Evolutionary conservation across 2,797 vertebrate species (phyloP).

Genomic region (Eulemur albifrons): DNA sequence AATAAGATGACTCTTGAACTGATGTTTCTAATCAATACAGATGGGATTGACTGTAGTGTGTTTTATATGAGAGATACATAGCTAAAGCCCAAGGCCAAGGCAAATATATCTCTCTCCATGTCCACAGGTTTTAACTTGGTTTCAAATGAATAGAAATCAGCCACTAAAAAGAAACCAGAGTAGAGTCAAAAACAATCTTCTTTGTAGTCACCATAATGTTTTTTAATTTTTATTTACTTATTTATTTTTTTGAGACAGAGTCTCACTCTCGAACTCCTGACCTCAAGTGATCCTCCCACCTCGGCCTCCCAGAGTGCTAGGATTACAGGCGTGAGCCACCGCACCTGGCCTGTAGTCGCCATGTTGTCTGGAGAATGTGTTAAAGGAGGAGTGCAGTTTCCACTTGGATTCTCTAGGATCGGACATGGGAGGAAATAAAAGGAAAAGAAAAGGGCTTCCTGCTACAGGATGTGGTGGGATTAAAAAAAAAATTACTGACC

Average conservation of each 20-base stretch:
- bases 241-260: too few species aligned
- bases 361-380: background rate
- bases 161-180: background rate
- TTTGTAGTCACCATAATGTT: background rate
- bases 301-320: too few species aligned
- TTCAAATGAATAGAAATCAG: background rate
- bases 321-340: too few species aligned
- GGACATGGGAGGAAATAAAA: background rate
- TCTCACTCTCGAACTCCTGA: too few species aligned
- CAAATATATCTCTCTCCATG: too few species aligned
- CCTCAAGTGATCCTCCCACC: too few species aligned
- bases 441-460: background rate
- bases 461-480: background rate
- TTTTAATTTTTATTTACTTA: too few species aligned
- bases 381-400: background rate
- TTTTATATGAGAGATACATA: background rate
- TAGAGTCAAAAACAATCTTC: background rate
- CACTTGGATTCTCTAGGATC: background rate
- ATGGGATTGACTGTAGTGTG: background rate
- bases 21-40: background rate
- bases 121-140: background rate
- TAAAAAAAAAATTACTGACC: background rate
- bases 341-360: rapidly evolving
- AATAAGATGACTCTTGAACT: background rate
- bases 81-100: background rate